phyloP scores from a whole-genome alignment of 1,140 invertebrate species.

The Neomicropteryx cornuta region DNA sequence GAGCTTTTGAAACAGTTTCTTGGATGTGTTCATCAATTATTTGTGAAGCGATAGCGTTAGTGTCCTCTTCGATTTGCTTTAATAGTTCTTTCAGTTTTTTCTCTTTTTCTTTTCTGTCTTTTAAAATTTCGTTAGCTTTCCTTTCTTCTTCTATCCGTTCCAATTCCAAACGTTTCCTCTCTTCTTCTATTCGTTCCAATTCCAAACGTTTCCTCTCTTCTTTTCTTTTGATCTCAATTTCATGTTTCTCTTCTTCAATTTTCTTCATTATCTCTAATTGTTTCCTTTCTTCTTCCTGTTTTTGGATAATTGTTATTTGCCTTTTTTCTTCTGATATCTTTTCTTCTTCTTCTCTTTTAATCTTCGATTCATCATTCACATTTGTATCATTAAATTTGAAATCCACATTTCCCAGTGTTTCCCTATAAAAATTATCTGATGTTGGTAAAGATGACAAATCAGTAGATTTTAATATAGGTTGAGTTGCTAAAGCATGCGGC shows the following conservation, averaged over 20 bases:
- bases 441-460: conserved; percentile 13
- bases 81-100: conserved; percentile 23
- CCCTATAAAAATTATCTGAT: conserved; percentile 7
- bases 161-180: conserved; percentile 20
- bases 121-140: conserved; percentile 24
- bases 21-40: conserved; percentile 19
- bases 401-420: conserved; percentile 6
- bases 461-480: conserved; percentile 14
- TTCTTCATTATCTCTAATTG: conserved; percentile 30
- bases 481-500: too few species aligned
- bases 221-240: conserved; percentile 23
- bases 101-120: conserved; percentile 28
- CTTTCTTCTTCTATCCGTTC: conserved; percentile 24
- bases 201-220: conserved; percentile 23
- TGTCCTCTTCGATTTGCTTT: conserved; percentile 30
- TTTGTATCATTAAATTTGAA: conserved; percentile 8
- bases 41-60: conserved; percentile 17
- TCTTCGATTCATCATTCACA: conserved; percentile 10
- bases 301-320: conserved; percentile 22
- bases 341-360: conserved; percentile 17
- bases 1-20: too few species aligned
- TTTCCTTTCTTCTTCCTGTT: conserved; percentile 26
- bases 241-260: conserved; percentile 27
- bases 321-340: conserved; percentile 21
- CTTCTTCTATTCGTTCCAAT: conserved; percentile 19